These are phyloP conservation scores for Catagonus wagneri DNA, from an alignment of 2,113 vertebrate species.

Conservation along the genomic window DNA sequence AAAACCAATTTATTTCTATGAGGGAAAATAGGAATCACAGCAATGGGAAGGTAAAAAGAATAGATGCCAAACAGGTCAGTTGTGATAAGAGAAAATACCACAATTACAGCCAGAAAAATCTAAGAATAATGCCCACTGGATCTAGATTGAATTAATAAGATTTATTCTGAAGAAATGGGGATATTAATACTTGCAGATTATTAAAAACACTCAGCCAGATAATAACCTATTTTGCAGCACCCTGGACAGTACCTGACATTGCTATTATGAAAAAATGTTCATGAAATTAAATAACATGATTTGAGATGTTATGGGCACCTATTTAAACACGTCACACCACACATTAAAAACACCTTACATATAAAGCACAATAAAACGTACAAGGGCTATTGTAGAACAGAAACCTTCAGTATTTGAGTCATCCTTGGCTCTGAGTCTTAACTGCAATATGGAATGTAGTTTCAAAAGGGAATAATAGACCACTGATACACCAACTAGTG, in stretches of 20 bases:
- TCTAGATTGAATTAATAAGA: background rate
- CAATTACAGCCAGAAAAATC: background rate
- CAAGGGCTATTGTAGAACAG: fast-evolving
- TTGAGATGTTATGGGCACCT: background rate
- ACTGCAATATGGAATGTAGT: background rate
- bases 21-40: background rate
- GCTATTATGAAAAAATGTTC: background rate
- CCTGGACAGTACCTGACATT: fast-evolving
- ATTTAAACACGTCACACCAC: background rate
- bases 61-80: background rate
- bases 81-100: background rate
- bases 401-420: background rate
- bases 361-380: background rate
- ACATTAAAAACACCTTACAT: background rate
- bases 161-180: background rate
- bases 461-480: background rate
- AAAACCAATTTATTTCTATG: background rate
- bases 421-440: background rate
- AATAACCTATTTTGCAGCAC: background rate
- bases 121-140: background rate
- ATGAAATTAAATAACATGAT: background rate
- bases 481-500: background rate
- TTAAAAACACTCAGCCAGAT: background rate
- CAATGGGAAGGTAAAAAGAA: background rate
- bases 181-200: background rate